Evolutionary conservation across 2,797 vertebrate genomes (phyloP), one percentile per base, ranked within the genome.

Genomic region (Phoebastria nigripes): DNA sequence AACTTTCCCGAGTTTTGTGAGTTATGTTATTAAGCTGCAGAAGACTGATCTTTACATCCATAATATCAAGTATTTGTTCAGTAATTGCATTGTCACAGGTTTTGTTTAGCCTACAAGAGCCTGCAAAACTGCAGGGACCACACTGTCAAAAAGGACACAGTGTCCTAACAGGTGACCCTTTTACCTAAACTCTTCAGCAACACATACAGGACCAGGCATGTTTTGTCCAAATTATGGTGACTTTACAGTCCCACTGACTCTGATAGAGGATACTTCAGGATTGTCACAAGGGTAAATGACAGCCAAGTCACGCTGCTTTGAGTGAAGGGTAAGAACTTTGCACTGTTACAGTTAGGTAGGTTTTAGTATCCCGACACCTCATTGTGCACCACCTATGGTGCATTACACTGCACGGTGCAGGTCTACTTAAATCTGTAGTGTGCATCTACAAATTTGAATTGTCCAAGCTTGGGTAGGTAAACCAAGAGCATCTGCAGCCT

Each of bases 151-250:
- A 72, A 90, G 20, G 21, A n/a, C 21, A 42, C 6, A 24, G 25
- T 18, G 24, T 69, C 12, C 18, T 44, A 37, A 56, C 10, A 66
- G 12, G 17, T 67, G 31, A 47, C 17, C 2, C 52, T 21, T 46
- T 85, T 47, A 70, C 21, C 4, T 12, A 39, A 31, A 51, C 8
- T 44, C 65, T 78, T 24, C 58, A 63, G 11, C 16, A 79, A 19
- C 25, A 14, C 5, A 22, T 59, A 33, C 11, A 61, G 19, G 24
- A 67, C 9, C 0, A 1, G 26, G 4, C 10, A 65, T 3, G 6
- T 4, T 76, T 65, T 90, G n/a, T n/a, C 29, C 15, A n/a, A 58
- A 55, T 33, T 62, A 26, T 33, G 15, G 33, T 55, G 33, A 22
- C 17, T 89, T 72, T 73, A 26, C 16, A 54, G 28, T 67, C 26